phyloP scores from a whole-genome alignment of 1,140 invertebrate genomes.

The Orius insidiosus region DNA sequence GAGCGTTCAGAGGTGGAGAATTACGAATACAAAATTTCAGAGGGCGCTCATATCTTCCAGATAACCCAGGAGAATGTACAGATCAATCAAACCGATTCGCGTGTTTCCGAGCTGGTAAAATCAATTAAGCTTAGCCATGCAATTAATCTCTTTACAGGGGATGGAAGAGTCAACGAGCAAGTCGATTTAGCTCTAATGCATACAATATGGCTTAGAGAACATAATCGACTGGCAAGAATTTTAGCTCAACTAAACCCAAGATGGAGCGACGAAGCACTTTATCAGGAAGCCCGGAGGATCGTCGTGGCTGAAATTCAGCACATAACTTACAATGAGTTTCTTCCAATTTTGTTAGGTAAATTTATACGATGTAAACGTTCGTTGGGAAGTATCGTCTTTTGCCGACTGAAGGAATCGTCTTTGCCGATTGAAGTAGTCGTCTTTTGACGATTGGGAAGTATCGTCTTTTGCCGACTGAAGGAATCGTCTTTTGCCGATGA shows the following conservation, averaged over 20 bases:
- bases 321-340: conserved; percentile 76
- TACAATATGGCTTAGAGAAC: conserved; percentile 68
- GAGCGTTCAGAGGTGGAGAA: conserved; percentile 36
- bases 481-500: no score
- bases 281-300: conserved; percentile 65
- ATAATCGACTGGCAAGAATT: conserved; percentile 61
- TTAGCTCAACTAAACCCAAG: conserved; percentile 44
- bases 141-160: conserved; percentile 34
- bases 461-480: no score
- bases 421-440: no score
- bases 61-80: conserved; percentile 20
- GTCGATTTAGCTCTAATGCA: conserved; percentile 70
- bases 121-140: neutral
- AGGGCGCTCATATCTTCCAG: conserved; percentile 20
- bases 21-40: conserved; percentile 29
- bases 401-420: no score
- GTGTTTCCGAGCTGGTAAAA: conserved; percentile 21
- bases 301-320: conserved; percentile 76
- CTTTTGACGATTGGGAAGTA: no score
- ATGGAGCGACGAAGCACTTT: conserved; percentile 58
- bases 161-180: conserved; percentile 67
- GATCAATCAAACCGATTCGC: conserved; percentile 17
- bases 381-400: no score
- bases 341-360: conserved; percentile 62
- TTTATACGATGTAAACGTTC: no score